Evolutionary conservation across 2,888 invertebrate species (phyloP).

Genomic region (Apodemia duryi): DNA sequence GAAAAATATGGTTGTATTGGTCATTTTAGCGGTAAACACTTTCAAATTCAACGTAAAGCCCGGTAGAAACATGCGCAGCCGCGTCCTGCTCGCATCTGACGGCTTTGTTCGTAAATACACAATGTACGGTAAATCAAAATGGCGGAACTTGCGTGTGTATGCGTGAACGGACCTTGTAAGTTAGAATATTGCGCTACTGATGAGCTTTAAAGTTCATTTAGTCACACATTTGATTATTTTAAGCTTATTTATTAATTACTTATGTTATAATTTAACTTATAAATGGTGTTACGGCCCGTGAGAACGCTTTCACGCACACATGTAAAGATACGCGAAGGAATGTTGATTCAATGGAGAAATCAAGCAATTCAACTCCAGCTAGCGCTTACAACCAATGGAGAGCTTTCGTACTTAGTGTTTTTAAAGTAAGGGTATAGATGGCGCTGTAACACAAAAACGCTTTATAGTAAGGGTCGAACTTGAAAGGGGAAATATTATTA

Average conservation of each 20-base stretch:
- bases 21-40: constrained; percentile 39
- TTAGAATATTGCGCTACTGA: constrained; percentile 38
- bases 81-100: constrained; percentile 78
- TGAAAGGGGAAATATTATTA: constrained; percentile 30
- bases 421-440: constrained; percentile 53
- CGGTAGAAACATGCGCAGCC: constrained; percentile 74
- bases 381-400: constrained; percentile 57
- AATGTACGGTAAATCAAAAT: constrained; percentile 77
- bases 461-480: constrained; percentile 42
- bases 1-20: constrained; percentile 49
- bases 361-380: constrained; percentile 65
- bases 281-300: constrained; percentile 47
- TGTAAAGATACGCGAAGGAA: constrained; percentile 70
- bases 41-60: constrained; percentile 59
- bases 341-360: constrained; percentile 79
- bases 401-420: constrained; percentile 63
- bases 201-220: constrained; percentile 29
- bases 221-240: constrained; percentile 28
- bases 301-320: constrained; percentile 69
- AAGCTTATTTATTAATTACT: constrained; percentile 38
- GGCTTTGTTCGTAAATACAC: constrained; percentile 79
- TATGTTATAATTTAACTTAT: constrained; percentile 47
- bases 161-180: constrained; percentile 63
- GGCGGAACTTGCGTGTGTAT: constrained; percentile 64
- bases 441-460: constrained; percentile 39